Percentiles rank a stretch among this genome's conserved stretches.
Evolutionary conservation across 2,113 vertebrate species (phyloP).

Genomic region (Pachyramphus minor): DNA sequence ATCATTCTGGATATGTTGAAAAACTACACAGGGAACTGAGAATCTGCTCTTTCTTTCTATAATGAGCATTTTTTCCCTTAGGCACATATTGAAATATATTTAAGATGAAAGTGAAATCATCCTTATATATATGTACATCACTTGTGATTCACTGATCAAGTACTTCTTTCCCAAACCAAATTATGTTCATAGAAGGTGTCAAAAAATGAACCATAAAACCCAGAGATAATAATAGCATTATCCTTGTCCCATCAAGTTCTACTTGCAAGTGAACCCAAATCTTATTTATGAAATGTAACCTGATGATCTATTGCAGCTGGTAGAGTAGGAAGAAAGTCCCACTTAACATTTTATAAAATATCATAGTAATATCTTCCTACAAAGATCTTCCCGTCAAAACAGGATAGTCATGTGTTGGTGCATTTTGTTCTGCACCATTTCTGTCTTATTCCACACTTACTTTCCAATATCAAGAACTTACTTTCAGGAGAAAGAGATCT

Average conservation of each 20-base stretch:
- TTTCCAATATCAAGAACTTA: neutral
- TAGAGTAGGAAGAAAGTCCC: neutral
- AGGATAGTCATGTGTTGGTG: neutral
- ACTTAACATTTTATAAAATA: constrained; percentile 12
- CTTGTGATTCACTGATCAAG: neutral
- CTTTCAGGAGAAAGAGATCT: neutral
- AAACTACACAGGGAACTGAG: neutral
- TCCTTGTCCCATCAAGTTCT: neutral
- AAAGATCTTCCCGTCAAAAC: neutral
- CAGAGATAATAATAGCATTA: neutral
- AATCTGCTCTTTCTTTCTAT: neutral
- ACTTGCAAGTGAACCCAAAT: neutral
- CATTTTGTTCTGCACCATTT: neutral
- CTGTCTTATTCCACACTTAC: neutral
- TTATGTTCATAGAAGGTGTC: neutral
- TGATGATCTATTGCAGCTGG: neutral
- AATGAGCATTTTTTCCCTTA: neutral
- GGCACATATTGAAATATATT: neutral
- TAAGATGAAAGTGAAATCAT: neutral
- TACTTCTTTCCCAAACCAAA: neutral
- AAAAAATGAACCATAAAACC: neutral
- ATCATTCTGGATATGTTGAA: neutral
- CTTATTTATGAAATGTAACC: neutral
- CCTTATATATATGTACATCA: accelerated
- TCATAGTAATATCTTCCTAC: constrained; percentile 41